phyloP scores from a whole-genome alignment of 1,140 invertebrate species.

The Trinorchestia longiramus region DNA sequence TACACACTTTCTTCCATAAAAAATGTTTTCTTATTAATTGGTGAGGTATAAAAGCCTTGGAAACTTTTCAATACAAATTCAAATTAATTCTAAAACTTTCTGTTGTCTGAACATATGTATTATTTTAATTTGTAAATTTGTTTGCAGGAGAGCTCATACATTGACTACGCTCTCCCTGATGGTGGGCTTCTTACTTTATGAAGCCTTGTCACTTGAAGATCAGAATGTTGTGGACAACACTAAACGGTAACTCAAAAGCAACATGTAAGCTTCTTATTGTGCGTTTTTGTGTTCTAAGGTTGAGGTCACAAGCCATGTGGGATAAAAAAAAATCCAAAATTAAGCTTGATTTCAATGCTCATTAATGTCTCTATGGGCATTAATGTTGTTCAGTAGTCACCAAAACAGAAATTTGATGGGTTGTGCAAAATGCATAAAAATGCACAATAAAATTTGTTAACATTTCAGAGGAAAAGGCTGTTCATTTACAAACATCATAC shows the following conservation, averaged over 20 bases:
- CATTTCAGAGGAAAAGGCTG: no score
- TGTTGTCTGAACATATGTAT: background rate
- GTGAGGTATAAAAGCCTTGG: background rate
- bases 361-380: no score
- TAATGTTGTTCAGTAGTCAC: no score
- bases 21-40: background rate
- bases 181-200: conserved; percentile 72
- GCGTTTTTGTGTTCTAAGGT: background rate
- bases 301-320: background rate
- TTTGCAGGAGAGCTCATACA: conserved; percentile 74
- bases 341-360: no score
- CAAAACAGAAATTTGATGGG: no score
- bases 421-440: no score
- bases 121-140: background rate
- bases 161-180: conserved; percentile 73
- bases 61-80: background rate
- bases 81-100: background rate
- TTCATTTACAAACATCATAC: no score
- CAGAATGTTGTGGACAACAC: conserved; percentile 72
- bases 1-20: background rate
- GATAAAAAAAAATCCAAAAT: background rate
- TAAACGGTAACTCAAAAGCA: conserved; percentile 70
- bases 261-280: background rate
- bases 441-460: no score
- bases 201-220: conserved; percentile 71